A percentile compares a stretch with the other conserved stretches of the same genome.
These are phyloP conservation scores for Ardeotis arabs DNA, from an alignment of 2,113 vertebrate genomes.

Conservation along the genomic window DNA sequence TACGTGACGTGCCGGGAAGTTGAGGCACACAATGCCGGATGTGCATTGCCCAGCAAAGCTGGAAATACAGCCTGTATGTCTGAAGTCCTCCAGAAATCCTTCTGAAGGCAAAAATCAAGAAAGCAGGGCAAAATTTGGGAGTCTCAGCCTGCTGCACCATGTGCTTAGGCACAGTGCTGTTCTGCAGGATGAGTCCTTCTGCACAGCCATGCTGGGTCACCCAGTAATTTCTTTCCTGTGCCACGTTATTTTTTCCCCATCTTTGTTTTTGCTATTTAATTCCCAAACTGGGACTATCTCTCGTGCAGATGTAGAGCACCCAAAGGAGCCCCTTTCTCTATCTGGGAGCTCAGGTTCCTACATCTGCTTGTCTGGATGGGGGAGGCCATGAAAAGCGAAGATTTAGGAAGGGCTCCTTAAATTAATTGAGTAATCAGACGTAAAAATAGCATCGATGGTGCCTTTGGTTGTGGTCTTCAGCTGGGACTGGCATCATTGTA, in stretches of 20 bases:
- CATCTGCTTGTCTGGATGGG: background rate
- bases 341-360: background rate
- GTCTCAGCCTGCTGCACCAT: background rate
- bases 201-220: background rate
- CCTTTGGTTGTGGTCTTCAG: background rate
- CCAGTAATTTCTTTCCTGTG: background rate
- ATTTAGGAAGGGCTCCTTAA: background rate
- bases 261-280: background rate
- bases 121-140: background rate
- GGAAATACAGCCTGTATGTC: background rate
- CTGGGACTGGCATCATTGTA: background rate
- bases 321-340: background rate
- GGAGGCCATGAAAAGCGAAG: background rate
- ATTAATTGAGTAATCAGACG: background rate
- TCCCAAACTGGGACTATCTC: background rate
- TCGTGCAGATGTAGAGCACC: background rate
- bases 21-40: too few relatives aligned
- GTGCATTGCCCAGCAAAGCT: background rate
- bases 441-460: background rate
- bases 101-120: background rate
- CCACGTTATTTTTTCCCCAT: background rate
- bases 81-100: background rate
- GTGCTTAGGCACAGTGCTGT: background rate
- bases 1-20: background rate
- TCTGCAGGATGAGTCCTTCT: background rate